A percentile compares a stretch with the other conserved stretches of the same genome.
Conservation (phyloP, 2,797 vertebrate genomes). For the Phrynocephalus vlangalii region DNA sequence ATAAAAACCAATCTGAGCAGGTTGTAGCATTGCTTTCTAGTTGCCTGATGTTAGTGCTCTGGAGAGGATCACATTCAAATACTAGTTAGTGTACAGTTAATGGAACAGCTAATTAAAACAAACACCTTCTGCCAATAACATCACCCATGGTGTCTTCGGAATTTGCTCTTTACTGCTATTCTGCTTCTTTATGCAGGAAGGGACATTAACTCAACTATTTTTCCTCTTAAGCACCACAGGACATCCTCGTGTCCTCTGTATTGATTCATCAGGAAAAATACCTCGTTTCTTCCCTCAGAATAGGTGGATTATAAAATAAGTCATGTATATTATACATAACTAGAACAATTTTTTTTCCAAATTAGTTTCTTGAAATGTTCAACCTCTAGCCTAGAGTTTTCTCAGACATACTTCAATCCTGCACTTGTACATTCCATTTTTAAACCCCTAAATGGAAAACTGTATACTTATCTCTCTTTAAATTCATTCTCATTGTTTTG, state of each 20-base stretch:
- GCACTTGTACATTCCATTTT: background rate
- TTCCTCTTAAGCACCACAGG: background rate
- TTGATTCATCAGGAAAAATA: background rate
- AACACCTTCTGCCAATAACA: background rate
- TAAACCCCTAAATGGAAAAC: too few relatives aligned
- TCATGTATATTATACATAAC: too few relatives aligned
- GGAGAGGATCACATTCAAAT: background rate
- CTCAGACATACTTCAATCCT: background rate
- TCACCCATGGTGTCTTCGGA: background rate
- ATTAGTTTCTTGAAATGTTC: background rate
- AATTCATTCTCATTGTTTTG: too few relatives aligned
- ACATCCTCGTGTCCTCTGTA: background rate
- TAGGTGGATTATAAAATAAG: background rate
- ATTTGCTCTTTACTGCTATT: background rate
- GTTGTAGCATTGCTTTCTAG: conserved; percentile 2
- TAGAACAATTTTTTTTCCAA: too few relatives aligned
- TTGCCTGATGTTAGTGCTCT: background rate
- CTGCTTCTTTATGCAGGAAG: background rate
- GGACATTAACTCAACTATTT: background rate
- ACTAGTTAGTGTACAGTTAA: conserved; percentile 5
- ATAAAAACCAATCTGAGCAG: conserved; percentile 6
- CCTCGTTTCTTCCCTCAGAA: background rate
- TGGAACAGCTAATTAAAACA: conserved; percentile 8
- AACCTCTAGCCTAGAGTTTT: background rate
- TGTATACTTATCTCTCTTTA: too few relatives aligned